phyloP scores from a whole-genome alignment of 1,140 invertebrate genomes.

The Penaeus vannamei region DNA sequence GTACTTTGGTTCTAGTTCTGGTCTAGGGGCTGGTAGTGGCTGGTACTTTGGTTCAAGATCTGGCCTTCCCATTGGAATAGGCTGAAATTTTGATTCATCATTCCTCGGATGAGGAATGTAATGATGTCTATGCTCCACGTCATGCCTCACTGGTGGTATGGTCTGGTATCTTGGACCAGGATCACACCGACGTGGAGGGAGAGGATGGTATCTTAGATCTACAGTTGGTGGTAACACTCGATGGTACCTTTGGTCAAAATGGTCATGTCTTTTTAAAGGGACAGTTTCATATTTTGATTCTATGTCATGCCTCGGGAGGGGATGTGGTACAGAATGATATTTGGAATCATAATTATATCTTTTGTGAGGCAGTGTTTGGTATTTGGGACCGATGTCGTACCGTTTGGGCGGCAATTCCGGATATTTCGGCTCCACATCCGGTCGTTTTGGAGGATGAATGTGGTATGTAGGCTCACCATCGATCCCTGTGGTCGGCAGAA shows the following conservation, averaged over 20 bases:
- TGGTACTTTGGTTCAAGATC: slow-evolving; percentile 47
- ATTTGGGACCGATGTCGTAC: slow-evolving; percentile 44
- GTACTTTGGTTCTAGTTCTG: not conserved
- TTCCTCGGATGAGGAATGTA: too few relatives aligned
- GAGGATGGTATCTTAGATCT: slow-evolving; percentile 40
- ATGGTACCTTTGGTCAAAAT: too few relatives aligned
- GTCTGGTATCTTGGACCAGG: slow-evolving; percentile 52
- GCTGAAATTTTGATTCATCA: not conserved
- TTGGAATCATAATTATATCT: slow-evolving; percentile 13
- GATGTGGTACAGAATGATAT: slow-evolving; percentile 3
- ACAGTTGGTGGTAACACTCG: too few relatives aligned
- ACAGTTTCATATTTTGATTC: too few relatives aligned
- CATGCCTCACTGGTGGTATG: slow-evolving; percentile 45
- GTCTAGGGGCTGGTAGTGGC: slow-evolving; percentile 20
- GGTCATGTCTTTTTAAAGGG: too few relatives aligned
- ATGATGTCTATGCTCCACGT: slow-evolving; percentile 38
- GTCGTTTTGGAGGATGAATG: slow-evolving; percentile 36
- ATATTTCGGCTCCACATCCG: slow-evolving; percentile 51
- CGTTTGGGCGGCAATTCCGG: slow-evolving; percentile 36
- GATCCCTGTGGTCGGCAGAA: not conserved
- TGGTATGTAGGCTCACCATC: slow-evolving; percentile 52
- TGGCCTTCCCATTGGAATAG: slow-evolving; percentile 44
- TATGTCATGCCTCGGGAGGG: too few relatives aligned
- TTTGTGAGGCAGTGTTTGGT: slow-evolving; percentile 47
- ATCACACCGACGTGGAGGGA: slow-evolving; percentile 50